Conservation (phyloP, 2,888 invertebrate genomes). For the Microplitis deprimator region DNA sequence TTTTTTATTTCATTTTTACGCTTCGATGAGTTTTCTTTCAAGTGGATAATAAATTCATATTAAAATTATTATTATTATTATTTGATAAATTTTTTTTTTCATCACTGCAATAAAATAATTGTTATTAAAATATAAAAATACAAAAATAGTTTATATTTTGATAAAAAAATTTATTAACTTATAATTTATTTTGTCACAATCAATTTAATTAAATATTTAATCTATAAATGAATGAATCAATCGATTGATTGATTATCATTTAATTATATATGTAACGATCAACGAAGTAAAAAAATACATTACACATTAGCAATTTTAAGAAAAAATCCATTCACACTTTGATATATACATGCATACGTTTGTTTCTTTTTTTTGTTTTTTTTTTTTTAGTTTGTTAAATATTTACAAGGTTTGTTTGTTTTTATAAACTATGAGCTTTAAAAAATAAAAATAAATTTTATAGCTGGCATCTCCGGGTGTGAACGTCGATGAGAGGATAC, state of each 20-base stretch:
- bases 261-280: slow-evolving; percentile 14
- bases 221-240: not conserved
- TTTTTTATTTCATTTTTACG: not conserved
- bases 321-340: slow-evolving; percentile 27
- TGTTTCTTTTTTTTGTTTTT: not conserved
- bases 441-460: slow-evolving; percentile 33
- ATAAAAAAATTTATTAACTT: slow-evolving; percentile 1
- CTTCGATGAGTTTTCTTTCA: not conserved
- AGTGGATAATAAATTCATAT: not conserved
- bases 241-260: slow-evolving; percentile 1
- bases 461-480: slow-evolving; percentile 60
- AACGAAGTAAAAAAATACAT: slow-evolving; percentile 40
- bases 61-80: no score
- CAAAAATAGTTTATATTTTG: not conserved
- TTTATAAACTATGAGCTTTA: no score
- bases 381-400: slow-evolving; percentile 34
- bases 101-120: not conserved
- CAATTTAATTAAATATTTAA: not conserved
- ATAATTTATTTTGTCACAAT: not conserved
- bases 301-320: slow-evolving; percentile 15
- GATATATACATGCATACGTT: slow-evolving; percentile 40
- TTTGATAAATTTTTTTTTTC: not conserved
- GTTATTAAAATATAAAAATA: not conserved
- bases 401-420: slow-evolving; percentile 31
- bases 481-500: slow-evolving; percentile 62